Percentiles rank a stretch among this genome's conserved stretches.
Conservation (phyloP, 2,888 invertebrate species). For the Tyria jacobaeae region DNA sequence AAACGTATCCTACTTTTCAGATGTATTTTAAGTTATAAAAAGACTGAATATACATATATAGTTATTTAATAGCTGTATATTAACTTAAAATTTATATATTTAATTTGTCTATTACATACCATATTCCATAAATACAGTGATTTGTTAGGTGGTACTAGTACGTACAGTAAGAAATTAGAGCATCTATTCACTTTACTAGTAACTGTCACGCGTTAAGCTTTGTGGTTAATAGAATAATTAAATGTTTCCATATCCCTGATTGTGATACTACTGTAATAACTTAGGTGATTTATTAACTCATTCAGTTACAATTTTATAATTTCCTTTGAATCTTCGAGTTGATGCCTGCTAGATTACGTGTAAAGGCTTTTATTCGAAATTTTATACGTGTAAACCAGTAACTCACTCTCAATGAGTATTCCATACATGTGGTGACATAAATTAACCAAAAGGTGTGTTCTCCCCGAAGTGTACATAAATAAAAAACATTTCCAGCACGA, state of each 20-base stretch:
- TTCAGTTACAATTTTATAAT: constrained; percentile 62
- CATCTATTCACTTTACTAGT: constrained; percentile 5
- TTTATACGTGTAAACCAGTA: constrained; percentile 55
- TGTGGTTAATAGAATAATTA: constrained; percentile 29
- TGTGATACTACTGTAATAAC: constrained; percentile 30
- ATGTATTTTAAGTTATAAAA: too few relatives aligned
- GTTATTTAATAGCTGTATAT: too few relatives aligned
- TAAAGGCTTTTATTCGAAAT: constrained; percentile 46
- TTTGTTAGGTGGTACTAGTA: background rate
- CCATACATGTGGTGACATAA: constrained; percentile 60
- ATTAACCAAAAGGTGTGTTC: constrained; percentile 70
- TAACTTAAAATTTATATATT: too few relatives aligned
- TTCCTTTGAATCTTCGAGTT: constrained; percentile 58
- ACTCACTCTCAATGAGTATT: constrained; percentile 55
- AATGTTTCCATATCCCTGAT: constrained; percentile 24
- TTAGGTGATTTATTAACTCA: constrained; percentile 13
- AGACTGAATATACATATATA: too few relatives aligned
- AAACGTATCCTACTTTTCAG: too few relatives aligned
- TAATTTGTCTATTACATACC: too few relatives aligned
- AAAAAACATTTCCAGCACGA: constrained; percentile 55
- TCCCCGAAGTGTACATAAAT: constrained; percentile 61
- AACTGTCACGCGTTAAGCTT: constrained; percentile 10
- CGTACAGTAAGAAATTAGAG: background rate
- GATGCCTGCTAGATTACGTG: constrained; percentile 56
- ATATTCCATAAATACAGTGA: constrained; percentile 4